Evolutionary conservation across 2,888 invertebrate species (phyloP), one percentile per base, ranked within the genome.

Genomic region (Troides oblongomaculatus): DNA sequence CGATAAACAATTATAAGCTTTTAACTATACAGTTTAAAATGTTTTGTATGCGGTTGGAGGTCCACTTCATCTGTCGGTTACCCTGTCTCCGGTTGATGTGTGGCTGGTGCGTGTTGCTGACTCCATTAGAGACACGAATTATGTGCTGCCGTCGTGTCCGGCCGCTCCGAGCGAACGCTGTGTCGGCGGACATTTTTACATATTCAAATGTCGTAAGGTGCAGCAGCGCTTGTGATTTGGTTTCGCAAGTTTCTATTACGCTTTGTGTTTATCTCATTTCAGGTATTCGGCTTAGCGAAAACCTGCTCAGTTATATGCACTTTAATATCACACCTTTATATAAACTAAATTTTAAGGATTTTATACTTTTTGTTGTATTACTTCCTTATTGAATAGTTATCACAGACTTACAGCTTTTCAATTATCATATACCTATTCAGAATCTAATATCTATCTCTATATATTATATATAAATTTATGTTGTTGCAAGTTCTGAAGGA

Each of bases 91-190:
- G 72, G 78, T 83, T 90, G 89, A 90, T 90, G 87, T 89, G 89
- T 88, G 77, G 83, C 81, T 75, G 78, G 83, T 85, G 88, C 89
- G 87, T 88, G 89, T 84, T 83, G 86, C 84, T 75, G 86, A 87
- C 87, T 89, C 88, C 87, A 90, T 90, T 90, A 89, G 79, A 73
- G 78, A 70, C 72, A 78, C 77, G 84, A 89, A 86, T 87, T 90
- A 90, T 89, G 84, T 84, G 78, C 74, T 74, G 75, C 83, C 84
- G 86, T 88, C 87, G 79, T 78, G 80, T 81, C 79, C 78, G 80
- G 81, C 79, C 78, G 81, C 84, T 84, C 79, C 74, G 67, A 64
- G 65, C 68, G 73, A 66, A 72, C 68, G 72, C 70, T 71, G 74
- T 74, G 68, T 62, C 68, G 72, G 71, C 70, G 72, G 72, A 75